Evolutionary conservation across 2,797 vertebrate genomes (phyloP), one percentile per base, ranked within the genome.

Genomic region (Mastacembelus armatus): DNA sequence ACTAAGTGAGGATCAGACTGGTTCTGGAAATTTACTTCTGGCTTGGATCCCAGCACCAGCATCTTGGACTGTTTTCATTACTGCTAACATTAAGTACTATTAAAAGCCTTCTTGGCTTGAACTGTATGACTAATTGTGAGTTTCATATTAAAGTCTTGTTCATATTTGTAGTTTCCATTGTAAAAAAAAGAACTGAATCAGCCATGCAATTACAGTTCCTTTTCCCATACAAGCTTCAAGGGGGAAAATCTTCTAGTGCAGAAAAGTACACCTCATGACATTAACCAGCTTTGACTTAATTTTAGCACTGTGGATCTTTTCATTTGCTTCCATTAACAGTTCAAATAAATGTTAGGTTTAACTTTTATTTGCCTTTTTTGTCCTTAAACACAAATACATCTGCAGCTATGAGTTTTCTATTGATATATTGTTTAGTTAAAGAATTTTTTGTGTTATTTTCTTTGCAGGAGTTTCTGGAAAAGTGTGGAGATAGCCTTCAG

Each of bases 401-500:
- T 33, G 50, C 52, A 15, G 33, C 33, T 50, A 55, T 10, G 12
- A 12, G 44, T 18, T 30, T 45, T 64, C 51, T 35, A 32, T 62
- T 52, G 5, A 15, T 44, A 22, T 22, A 33, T 66, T 39, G 40
- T 67, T 14, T 4, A 16, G 50, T 62, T 71, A 50, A 58, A 61
- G 32, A 22, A 50, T 49, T 4, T 2, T 70, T 59, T 58, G 51
- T 63, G 36, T 71, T 73, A 33, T 77, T 72, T 74, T 85, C 38
- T 42, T 70, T 87, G 51, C 83, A 99, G 97, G 96, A 96, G 78
- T 98, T 96, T 77, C 91, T 99, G 79, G 96, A 98, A 85, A 96
- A 98, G 83, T 98, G 97, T 3, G 94, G 96, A 16, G 96, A 97
- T 81, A 97, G 96, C 73, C 93, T 99, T 49, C 97, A 98, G 89